phyloP scores from a whole-genome alignment of 2,888 invertebrate genomes.

The Papilio demoleus region DNA sequence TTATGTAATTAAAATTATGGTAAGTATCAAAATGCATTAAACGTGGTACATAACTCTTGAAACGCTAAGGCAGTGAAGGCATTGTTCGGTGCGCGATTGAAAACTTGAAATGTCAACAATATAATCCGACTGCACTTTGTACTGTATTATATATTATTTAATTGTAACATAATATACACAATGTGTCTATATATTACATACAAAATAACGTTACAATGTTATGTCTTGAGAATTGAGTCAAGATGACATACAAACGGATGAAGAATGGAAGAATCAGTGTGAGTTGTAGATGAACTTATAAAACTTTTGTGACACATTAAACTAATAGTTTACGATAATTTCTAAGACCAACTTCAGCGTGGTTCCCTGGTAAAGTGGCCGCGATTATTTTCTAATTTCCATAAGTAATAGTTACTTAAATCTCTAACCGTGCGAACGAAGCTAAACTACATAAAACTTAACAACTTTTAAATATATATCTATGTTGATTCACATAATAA shows the following conservation, averaged over 20 bases:
- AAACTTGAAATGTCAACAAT: constrained; percentile 42
- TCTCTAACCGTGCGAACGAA: too few species aligned
- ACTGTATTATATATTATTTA: constrained; percentile 19
- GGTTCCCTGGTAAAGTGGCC: too few species aligned
- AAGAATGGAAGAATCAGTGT: constrained; percentile 2
- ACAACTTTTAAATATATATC: too few species aligned
- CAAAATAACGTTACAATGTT: constrained; percentile 9
- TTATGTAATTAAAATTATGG: not conserved
- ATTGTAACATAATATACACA: constrained; percentile 38
- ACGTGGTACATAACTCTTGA: constrained; percentile 30
- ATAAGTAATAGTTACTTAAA: too few species aligned
- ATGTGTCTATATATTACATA: constrained; percentile 29
- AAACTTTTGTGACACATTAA: too few species aligned
- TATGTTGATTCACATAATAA: too few species aligned
- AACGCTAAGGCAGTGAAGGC: constrained; percentile 24
- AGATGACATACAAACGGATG: constrained; percentile 7
- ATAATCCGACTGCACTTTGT: not conserved
- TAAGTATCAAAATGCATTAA: constrained; percentile 42
- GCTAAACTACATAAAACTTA: too few species aligned
- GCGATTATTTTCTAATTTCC: too few species aligned
- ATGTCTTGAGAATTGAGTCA: constrained; percentile 1
- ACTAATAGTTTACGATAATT: too few species aligned
- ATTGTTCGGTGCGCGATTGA: constrained; percentile 42
- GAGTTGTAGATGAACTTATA: not conserved
- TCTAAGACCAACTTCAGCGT: too few species aligned